Conservation (phyloP, 1,140 invertebrate species). For the Lasioglossum baleicum region DNA sequence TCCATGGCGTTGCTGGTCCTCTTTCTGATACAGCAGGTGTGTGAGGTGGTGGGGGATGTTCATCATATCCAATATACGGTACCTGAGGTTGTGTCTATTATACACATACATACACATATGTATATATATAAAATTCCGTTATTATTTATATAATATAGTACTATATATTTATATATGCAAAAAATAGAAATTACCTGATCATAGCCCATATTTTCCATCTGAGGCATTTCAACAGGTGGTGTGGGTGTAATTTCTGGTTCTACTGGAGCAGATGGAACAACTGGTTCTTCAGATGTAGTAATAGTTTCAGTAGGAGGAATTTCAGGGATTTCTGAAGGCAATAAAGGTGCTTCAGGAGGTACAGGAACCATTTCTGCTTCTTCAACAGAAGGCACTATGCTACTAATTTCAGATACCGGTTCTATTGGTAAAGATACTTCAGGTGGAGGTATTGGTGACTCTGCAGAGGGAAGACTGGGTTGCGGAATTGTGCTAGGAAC, state of each 20-base stretch:
- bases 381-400: conserved; percentile 68
- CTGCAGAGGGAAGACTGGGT: conserved; percentile 50
- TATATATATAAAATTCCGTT: too few species aligned
- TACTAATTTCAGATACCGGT: conserved; percentile 71
- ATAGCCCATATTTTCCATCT: conserved; percentile 86
- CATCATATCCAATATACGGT: conserved; percentile 90
- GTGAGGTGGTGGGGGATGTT: conserved; percentile 82
- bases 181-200: conserved; percentile 77
- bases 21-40: conserved; percentile 85
- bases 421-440: conserved; percentile 71
- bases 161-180: too few species aligned
- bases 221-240: conserved; percentile 73
- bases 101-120: too few species aligned
- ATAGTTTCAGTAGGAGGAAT: conserved; percentile 79
- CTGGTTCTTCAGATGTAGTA: conserved; percentile 59
- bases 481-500: conserved; percentile 62
- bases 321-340: conserved; percentile 78
- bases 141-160: too few species aligned
- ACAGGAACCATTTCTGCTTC: conserved; percentile 59
- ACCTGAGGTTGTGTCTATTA: conserved; percentile 75
- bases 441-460: conserved; percentile 54
- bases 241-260: conserved; percentile 62
- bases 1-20: conserved; percentile 85
- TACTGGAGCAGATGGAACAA: conserved; percentile 61
- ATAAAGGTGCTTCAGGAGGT: conserved; percentile 58